phyloP scores from a whole-genome alignment of 2,797 vertebrate genomes.

The Furcifer pardalis region DNA sequence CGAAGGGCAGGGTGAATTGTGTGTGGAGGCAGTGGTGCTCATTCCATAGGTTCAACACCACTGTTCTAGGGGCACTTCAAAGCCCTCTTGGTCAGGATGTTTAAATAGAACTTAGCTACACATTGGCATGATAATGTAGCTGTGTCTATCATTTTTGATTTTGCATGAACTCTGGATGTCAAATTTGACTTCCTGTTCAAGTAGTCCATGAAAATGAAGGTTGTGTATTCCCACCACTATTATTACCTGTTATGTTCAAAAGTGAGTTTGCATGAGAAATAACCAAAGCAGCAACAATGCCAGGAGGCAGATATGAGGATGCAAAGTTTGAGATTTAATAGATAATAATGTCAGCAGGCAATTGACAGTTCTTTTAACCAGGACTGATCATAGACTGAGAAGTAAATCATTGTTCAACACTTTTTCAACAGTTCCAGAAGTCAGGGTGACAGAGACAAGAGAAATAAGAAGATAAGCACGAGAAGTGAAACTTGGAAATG shows the following conservation, averaged over 20 bases:
- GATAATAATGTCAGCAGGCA: background rate
- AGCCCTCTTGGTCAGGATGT: no score
- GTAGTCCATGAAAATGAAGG: background rate
- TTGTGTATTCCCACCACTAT: background rate
- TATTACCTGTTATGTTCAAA: background rate
- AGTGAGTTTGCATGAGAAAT: background rate
- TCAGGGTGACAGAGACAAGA: no score
- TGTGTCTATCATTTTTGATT: background rate
- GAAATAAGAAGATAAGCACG: background rate
- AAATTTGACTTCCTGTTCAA: background rate
- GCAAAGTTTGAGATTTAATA: constrained; percentile 9
- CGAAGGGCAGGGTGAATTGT: no score
- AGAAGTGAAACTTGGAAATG: background rate
- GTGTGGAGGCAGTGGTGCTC: no score
- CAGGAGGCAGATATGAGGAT: background rate
- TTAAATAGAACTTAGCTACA: no score
- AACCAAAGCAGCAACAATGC: background rate
- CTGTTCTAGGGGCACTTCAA: no score
- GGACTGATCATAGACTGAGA: background rate
- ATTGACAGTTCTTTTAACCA: background rate
- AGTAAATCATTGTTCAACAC: background rate
- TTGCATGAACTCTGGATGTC: background rate
- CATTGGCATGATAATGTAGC: no score
- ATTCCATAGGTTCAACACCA: no score
- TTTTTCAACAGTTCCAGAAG: background rate